Percentiles rank a stretch among this genome's conserved stretches.
phyloP scores from a whole-genome alignment of 2,888 invertebrate genomes.

The Apoda limacodes region DNA sequence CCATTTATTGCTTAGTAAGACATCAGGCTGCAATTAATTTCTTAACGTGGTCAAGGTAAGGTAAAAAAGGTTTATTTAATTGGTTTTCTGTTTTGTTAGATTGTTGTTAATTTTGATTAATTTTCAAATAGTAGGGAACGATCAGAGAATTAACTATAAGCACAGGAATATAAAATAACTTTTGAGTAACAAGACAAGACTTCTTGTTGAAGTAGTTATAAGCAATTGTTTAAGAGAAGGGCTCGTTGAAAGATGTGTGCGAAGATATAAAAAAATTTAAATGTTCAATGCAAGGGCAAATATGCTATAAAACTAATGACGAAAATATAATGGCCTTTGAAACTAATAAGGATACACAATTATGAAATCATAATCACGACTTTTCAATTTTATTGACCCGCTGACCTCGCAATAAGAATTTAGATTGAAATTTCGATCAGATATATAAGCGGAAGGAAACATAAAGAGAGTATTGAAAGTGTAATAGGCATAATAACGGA shows the following conservation, averaged over 20 bases:
- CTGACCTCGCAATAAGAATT: conserved; percentile 40
- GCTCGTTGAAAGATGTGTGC: conserved; percentile 33
- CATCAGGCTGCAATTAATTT: conserved; percentile 45
- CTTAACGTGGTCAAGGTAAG: conserved; percentile 47
- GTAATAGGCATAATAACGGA: too few relatives aligned
- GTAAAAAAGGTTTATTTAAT: too few relatives aligned
- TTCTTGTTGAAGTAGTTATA: conserved; percentile 17
- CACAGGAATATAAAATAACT: too few relatives aligned
- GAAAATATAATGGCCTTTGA: conserved; percentile 51
- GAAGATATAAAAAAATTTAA: conserved; percentile 31
- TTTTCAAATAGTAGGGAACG: too few relatives aligned
- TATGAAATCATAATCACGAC: conserved; percentile 48
- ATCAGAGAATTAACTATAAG: too few relatives aligned
- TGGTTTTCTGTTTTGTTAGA: too few relatives aligned
- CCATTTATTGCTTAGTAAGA: conserved; percentile 37
- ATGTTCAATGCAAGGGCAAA: conserved; percentile 55
- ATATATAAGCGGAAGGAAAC: too few relatives aligned
- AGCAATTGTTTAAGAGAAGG: too few relatives aligned
- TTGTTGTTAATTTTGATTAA: too few relatives aligned
- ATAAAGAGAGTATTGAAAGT: too few relatives aligned
- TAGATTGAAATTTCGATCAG: too few relatives aligned
- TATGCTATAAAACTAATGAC: conserved; percentile 56
- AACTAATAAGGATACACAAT: conserved; percentile 42
- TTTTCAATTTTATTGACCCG: conserved; percentile 58
- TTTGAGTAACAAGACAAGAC: too few relatives aligned